Conservation (phyloP, 2,113 vertebrate genomes). For the Bagarius yarrelli region DNA sequence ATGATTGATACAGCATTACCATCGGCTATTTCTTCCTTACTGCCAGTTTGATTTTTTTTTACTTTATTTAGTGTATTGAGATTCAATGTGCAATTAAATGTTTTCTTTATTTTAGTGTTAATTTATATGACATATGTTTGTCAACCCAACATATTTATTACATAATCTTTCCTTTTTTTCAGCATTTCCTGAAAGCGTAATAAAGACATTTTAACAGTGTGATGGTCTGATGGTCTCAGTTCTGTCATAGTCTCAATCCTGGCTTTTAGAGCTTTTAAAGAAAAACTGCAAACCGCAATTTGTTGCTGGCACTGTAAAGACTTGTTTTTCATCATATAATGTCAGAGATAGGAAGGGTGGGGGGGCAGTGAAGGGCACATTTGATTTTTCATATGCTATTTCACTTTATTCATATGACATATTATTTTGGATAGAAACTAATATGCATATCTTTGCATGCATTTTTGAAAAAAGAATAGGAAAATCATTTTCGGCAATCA, state of each 20-base stretch:
- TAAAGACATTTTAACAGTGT: not conserved
- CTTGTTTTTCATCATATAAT: constrained; percentile 10
- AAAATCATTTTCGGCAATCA: not conserved
- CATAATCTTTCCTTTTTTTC: not conserved
- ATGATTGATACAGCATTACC: too few species aligned
- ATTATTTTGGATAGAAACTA: not conserved
- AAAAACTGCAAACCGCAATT: constrained; percentile 6
- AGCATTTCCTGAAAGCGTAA: not conserved
- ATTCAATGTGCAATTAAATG: too few species aligned
- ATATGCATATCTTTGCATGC: not conserved
- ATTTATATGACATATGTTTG: too few species aligned
- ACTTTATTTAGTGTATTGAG: too few species aligned
- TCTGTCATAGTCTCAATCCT: not conserved
- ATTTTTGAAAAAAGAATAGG: not conserved
- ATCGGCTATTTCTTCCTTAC: too few species aligned
- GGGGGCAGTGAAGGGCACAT: not conserved
- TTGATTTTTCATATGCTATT: not conserved
- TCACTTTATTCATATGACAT: not conserved
- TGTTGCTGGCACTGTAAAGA: not conserved
- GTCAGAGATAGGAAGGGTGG: not conserved
- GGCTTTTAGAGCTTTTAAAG: constrained; percentile 3
- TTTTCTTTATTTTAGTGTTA: too few species aligned
- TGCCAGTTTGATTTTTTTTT: too few species aligned
- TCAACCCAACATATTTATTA: not conserved
- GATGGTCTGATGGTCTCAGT: constrained; percentile 21